These are phyloP conservation scores for Pseudomyrmex pallidus DNA, from an alignment of 1,140 invertebrate species.

Conservation along the genomic window DNA sequence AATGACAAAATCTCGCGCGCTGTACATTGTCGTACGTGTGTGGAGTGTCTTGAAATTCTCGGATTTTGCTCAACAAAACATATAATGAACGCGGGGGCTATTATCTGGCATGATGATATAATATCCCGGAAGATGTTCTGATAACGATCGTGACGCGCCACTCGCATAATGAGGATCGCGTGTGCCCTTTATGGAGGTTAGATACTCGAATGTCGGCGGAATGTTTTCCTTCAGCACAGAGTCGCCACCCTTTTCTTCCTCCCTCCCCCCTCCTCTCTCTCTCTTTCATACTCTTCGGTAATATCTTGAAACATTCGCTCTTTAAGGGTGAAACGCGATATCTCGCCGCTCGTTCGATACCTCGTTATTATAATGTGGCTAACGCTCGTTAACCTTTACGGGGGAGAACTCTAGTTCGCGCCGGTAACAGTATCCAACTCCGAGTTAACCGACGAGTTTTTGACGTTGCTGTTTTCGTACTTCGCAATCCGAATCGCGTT, in stretches of 20 bases:
- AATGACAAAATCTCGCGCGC: neutral
- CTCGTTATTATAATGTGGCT: constrained; percentile 80
- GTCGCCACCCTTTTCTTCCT: constrained; percentile 35
- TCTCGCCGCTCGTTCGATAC: constrained; percentile 74
- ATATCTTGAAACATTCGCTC: constrained; percentile 70
- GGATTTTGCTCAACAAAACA: constrained; percentile 23
- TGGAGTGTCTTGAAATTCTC: neutral
- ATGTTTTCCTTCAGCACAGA: constrained; percentile 51
- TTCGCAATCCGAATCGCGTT: constrained; percentile 38
- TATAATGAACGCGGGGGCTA: constrained; percentile 40
- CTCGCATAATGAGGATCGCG: constrained; percentile 72
- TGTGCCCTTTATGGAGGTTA: constrained; percentile 67
- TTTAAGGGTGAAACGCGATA: constrained; percentile 83
- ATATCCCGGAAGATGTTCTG: constrained; percentile 57
- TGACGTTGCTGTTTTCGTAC: constrained; percentile 22
- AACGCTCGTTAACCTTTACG: constrained; percentile 78
- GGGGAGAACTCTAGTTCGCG: constrained; percentile 64
- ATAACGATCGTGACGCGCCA: constrained; percentile 70
- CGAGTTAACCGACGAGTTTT: constrained; percentile 57
- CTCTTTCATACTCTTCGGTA: constrained; percentile 1
- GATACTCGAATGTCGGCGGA: constrained; percentile 61
- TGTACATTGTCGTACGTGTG: neutral
- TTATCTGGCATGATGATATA: constrained; percentile 70
- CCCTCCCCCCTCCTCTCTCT: neutral
- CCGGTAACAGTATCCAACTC: constrained; percentile 66